Evolutionary conservation across 2,888 invertebrate species (phyloP).

Genomic region (Isotomurus palustris): DNA sequence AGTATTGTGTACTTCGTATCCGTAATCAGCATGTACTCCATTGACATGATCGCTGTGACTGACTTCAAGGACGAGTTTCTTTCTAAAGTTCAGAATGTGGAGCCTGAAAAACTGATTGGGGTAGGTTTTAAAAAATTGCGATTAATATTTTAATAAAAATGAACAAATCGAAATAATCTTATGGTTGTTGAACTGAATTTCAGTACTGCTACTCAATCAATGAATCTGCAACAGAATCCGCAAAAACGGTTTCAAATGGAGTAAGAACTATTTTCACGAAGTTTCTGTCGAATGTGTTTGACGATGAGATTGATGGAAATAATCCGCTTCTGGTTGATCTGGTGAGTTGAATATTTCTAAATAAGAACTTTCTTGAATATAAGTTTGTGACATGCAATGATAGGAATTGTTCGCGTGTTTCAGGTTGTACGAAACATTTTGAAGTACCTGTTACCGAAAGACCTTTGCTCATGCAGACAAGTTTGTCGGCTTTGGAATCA

Average conservation of each 20-base stretch:
- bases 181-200: not conserved
- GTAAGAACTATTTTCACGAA: slow-evolving; percentile 29
- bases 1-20: no score
- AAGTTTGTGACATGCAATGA: not conserved
- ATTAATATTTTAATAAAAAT: not conserved
- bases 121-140: no score
- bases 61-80: slow-evolving; percentile 24
- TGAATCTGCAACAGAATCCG: slow-evolving; percentile 35
- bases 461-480: slow-evolving; percentile 26
- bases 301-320: slow-evolving; percentile 12
- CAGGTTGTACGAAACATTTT: slow-evolving; percentile 35
- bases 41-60: slow-evolving; percentile 8
- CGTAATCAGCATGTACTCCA: slow-evolving; percentile 6
- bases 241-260: slow-evolving; percentile 32
- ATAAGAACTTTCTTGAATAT: not conserved
- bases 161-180: not conserved
- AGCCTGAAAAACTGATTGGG: slow-evolving; percentile 33
- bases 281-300: slow-evolving; percentile 22
- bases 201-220: slow-evolving; percentile 28
- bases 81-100: slow-evolving; percentile 29
- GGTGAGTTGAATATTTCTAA: slow-evolving; percentile 25
- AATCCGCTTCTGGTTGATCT: slow-evolving; percentile 36
- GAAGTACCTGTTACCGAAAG: slow-evolving; percentile 18
- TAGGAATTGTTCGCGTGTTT: not conserved
- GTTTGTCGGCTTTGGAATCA: slow-evolving; percentile 36